Base-by-base conservation (phyloP, 35 echinoderm and acorn worm genomes). In the Ptychodera flava region DNA sequence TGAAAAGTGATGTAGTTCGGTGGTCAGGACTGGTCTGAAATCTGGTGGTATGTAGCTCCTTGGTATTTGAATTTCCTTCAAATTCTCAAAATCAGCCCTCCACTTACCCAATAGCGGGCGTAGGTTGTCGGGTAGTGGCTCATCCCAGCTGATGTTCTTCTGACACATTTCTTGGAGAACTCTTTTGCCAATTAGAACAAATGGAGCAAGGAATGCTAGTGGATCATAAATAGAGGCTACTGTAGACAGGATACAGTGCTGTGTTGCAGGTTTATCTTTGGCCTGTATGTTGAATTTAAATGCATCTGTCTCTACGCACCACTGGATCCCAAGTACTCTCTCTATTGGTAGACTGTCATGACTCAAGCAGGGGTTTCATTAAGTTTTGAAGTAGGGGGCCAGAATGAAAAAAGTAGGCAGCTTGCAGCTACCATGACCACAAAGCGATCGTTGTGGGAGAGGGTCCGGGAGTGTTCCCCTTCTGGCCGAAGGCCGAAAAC, bases 151-250 rank as follows among this genome's bases (percentile, higher is more conserved):
- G 32, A 30, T 27, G 22, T 52, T 52, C 22, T 89, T 37, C 35
- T 28, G 80, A 79, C 88, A 90, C 82, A 85, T 80, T 15, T 79
- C 10, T 28, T 90, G 91, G 14, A 89, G 87, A 76, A 93, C 87
- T 31, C 31, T 29, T 38, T 94, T 90, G 35, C 79, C 92, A 45
- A 32, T 77, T 0, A 94, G 78, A 1, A 83, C 30, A 32, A 80
- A 81, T 76, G 85, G 89, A 33, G 92, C 85, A 33, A 85, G 27
- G 15, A 94, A 79, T 28, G 80, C 78, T 79, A 94, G 30, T 31
- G 92, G 92, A 30, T 94, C 88, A 38, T 91, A 94, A 27, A 91
- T 76, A 27, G 92, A 90, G 33, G 77, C 81, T 1, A 90, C 80
- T 31, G 88, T 87, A 2, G 92, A 93, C 31, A 93, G 52, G 28